Evolutionary conservation across 1,140 invertebrate genomes (phyloP).

Genomic region (Aphis craccivora): DNA sequence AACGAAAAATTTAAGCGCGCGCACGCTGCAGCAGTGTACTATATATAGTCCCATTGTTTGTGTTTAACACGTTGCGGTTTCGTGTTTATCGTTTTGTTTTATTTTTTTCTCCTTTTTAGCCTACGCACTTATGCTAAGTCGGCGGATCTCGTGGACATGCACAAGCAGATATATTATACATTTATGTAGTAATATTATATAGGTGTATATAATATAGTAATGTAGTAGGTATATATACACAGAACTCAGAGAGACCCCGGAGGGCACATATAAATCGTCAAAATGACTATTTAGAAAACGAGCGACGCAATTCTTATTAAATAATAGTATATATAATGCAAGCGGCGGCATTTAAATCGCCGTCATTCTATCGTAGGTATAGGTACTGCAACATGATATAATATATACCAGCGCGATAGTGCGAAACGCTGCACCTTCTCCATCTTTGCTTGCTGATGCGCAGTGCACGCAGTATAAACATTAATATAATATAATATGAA

Average conservation of each 20-base stretch:
- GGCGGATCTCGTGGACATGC: conserved; percentile 17
- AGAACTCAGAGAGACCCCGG: background rate
- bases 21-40: background rate
- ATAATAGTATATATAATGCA: conserved; percentile 23
- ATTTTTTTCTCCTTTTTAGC: conserved; percentile 27
- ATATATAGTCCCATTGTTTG: conserved; percentile 32
- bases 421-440: conserved; percentile 3
- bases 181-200: background rate
- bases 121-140: conserved; percentile 50
- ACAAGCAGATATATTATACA: conserved; percentile 2
- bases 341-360: background rate
- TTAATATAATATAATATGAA: conserved; percentile 10
- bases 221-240: background rate
- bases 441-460: background rate
- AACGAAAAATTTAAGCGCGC: conserved; percentile 24
- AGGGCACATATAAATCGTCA: conserved; percentile 11
- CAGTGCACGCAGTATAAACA: background rate
- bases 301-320: conserved; percentile 12
- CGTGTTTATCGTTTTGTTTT: conserved; percentile 29
- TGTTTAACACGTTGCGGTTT: conserved; percentile 37
- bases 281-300: conserved; percentile 23
- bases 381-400: background rate
- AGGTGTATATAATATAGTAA: background rate
- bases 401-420: background rate
- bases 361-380: background rate